These are phyloP conservation scores for Mythimna loreyi DNA, from an alignment of 2,888 invertebrate species.

Conservation along the genomic window DNA sequence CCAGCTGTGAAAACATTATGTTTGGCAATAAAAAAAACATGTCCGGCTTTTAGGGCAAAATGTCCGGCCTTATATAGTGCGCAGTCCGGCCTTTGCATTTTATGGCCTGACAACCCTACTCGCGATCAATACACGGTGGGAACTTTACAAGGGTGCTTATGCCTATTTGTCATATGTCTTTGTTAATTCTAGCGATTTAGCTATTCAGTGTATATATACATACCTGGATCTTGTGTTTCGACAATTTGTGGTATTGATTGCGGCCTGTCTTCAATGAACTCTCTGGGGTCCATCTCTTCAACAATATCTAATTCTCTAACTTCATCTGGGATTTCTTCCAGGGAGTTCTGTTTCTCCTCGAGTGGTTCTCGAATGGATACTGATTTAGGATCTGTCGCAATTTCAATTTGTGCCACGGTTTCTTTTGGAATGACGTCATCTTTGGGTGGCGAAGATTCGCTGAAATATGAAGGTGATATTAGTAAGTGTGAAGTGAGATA, in stretches of 20 bases:
- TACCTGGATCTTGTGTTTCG: slow-evolving; percentile 72
- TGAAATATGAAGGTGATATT: slow-evolving; percentile 51
- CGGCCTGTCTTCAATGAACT: slow-evolving; percentile 60
- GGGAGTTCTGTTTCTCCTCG: slow-evolving; percentile 51
- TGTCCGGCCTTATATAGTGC: too few relatives aligned
- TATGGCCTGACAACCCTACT: too few relatives aligned
- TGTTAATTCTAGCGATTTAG: too few relatives aligned
- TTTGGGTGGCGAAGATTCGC: slow-evolving; percentile 79
- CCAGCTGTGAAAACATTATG: too few relatives aligned
- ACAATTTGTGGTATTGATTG: slow-evolving; percentile 61
- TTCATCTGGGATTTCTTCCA: slow-evolving; percentile 52
- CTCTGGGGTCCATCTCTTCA: slow-evolving; percentile 64
- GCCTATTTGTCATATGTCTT: too few relatives aligned
- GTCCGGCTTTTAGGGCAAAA: too few relatives aligned
- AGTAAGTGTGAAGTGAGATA: background rate
- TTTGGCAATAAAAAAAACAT: too few relatives aligned
- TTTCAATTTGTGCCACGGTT: slow-evolving; percentile 66
- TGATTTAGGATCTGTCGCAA: slow-evolving; percentile 64
- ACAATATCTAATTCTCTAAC: slow-evolving; percentile 55
- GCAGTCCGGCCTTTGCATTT: too few relatives aligned
- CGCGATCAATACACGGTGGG: too few relatives aligned
- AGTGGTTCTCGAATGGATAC: slow-evolving; percentile 49
- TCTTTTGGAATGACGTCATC: slow-evolving; percentile 72
- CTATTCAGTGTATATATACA: background rate
- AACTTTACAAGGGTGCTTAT: background rate